Conservation (phyloP, 2,888 invertebrate genomes). For the Plemyria rubiginata region DNA sequence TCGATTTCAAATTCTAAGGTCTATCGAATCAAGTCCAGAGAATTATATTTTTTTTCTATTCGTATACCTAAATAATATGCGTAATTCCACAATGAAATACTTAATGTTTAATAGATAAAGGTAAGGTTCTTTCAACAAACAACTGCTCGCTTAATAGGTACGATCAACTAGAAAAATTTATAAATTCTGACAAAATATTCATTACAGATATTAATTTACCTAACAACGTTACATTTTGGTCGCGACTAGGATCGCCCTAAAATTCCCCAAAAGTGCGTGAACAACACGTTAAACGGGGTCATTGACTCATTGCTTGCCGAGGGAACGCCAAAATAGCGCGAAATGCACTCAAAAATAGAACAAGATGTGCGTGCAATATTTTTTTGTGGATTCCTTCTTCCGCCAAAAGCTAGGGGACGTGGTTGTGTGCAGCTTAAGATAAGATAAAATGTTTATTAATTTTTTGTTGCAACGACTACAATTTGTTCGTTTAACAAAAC, state of each 20-base stretch:
- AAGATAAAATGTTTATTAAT: not conserved
- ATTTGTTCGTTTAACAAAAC: no score
- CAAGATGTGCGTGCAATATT: slow-evolving; percentile 83
- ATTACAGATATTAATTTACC: slow-evolving; percentile 27
- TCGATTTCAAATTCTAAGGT: not conserved
- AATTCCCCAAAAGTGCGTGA: slow-evolving; percentile 81
- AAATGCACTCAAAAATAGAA: slow-evolving; percentile 84
- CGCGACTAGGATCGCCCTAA: slow-evolving; percentile 66
- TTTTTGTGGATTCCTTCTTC: slow-evolving; percentile 72
- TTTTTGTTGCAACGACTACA: no score
- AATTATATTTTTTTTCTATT: no score
- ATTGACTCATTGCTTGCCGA: slow-evolving; percentile 78
- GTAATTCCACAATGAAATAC: not conserved
- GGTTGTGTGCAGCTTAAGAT: slow-evolving; percentile 5
- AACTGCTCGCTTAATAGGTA: no score
- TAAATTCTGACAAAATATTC: slow-evolving; percentile 8
- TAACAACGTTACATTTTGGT: slow-evolving; percentile 48
- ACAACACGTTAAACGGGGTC: slow-evolving; percentile 82
- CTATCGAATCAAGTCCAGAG: no score
- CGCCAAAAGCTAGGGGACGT: slow-evolving; percentile 56
- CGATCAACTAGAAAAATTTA: no score
- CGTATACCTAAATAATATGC: not conserved
- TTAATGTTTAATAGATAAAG: no score
- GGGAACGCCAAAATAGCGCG: slow-evolving; percentile 85
- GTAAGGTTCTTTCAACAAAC: no score